phyloP scores from a whole-genome alignment of 2,797 vertebrate genomes.

The Halcyon leucocephala region DNA sequence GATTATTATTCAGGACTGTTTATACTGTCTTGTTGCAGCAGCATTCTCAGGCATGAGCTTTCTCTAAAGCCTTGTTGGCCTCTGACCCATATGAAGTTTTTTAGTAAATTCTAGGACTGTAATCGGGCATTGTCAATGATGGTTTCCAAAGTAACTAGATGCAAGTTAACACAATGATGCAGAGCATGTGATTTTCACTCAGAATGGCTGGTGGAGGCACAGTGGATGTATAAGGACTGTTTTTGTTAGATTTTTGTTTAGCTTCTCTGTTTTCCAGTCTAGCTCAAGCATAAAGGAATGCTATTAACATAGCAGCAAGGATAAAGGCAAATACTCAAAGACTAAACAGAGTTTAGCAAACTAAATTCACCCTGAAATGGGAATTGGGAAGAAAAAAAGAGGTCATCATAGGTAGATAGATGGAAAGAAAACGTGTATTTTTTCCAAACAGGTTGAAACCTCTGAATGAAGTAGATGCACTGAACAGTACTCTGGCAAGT shows the following conservation, averaged over 20 bases:
- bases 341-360: neutral
- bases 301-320: neutral
- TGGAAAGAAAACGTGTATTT: neutral
- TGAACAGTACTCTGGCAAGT: neutral
- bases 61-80: constrained; percentile 62
- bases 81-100: constrained; percentile 64
- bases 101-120: constrained; percentile 62
- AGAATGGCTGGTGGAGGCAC: neutral
- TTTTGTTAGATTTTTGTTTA: constrained; percentile 46
- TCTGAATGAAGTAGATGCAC: neutral
- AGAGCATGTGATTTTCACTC: neutral
- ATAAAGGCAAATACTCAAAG: constrained; percentile 11
- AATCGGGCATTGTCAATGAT: constrained; percentile 48
- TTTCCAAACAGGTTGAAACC: neutral
- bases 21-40: constrained; percentile 51
- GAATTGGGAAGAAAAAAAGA: accelerated
- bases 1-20: constrained; percentile 77
- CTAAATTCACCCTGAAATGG: neutral
- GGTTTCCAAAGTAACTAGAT: constrained; percentile 70
- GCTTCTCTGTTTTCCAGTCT: constrained; percentile 23
- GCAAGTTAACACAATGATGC: constrained; percentile 36
- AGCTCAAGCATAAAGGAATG: neutral
- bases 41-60: constrained; percentile 59
- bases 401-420: neutral
- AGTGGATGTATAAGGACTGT: neutral